Percentiles rank a stretch among this genome's conserved stretches.
Conservation (phyloP, 2,113 vertebrate species). For the Pelecanus crispus region DNA sequence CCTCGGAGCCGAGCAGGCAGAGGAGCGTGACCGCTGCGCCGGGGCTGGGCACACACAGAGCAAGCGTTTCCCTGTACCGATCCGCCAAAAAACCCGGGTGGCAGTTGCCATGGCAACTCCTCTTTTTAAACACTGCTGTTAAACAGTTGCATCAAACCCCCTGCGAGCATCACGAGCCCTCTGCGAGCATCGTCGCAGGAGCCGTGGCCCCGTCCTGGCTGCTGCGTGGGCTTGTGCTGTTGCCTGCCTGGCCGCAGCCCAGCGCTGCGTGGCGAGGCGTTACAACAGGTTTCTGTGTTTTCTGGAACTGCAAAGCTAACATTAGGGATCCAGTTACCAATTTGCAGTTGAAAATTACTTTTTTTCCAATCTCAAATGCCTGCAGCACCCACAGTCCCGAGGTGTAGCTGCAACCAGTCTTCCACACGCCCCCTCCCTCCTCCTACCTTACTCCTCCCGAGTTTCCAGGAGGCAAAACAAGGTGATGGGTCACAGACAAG, state of each 20-base stretch:
- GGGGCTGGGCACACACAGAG: not conserved
- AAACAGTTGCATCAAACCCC: not conserved
- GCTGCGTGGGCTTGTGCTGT: not conserved
- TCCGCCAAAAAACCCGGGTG: not conserved
- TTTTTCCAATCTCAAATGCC: not conserved
- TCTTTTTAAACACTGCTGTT: conserved; percentile 11
- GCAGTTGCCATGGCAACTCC: conserved; percentile 42
- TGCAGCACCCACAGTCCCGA: not conserved
- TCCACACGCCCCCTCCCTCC: not conserved
- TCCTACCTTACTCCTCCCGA: not conserved
- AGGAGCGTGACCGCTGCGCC: accelerated
- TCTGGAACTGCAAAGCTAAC: not conserved
- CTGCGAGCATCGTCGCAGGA: not conserved
- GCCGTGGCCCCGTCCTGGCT: not conserved
- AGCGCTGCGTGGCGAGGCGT: accelerated
- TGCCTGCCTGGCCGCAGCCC: not conserved
- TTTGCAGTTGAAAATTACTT: conserved; percentile 20
- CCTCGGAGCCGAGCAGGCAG: not conserved
- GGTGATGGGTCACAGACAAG: not conserved
- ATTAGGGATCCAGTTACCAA: not conserved
- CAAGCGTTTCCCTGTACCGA: not conserved
- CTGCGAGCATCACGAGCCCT: accelerated
- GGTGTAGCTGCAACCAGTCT: not conserved
- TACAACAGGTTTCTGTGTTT: not conserved
- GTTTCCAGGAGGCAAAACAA: not conserved